phyloP scores from a whole-genome alignment of 2,113 vertebrate genomes.

The Melanerpes formicivorus region DNA sequence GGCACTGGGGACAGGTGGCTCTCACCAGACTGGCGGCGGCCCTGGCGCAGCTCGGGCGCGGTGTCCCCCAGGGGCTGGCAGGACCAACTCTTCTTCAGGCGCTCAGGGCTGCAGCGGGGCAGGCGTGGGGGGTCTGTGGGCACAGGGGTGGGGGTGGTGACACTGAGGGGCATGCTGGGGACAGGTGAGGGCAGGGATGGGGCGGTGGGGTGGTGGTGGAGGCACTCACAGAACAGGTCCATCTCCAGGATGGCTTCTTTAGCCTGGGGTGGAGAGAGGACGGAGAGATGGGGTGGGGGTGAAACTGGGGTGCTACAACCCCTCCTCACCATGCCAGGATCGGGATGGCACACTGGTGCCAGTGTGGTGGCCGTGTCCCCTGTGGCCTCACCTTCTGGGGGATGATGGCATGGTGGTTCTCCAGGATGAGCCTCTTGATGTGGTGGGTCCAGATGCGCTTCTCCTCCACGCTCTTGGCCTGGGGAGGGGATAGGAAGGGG shows the following conservation, averaged over 20 bases:
- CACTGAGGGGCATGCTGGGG: fast-evolving
- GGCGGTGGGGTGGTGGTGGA: fast-evolving
- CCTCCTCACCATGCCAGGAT: fast-evolving
- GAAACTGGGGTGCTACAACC: neutral
- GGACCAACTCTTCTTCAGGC: slow-evolving; percentile 84
- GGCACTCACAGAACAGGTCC: slow-evolving; percentile 89
- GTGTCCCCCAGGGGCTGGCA: slow-evolving; percentile 63
- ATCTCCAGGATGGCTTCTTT: slow-evolving; percentile 93
- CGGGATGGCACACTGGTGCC: fast-evolving
- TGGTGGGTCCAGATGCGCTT: slow-evolving; percentile 93
- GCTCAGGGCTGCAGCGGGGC: slow-evolving; percentile 87
- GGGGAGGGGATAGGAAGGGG: neutral
- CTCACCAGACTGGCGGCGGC: slow-evolving; percentile 90
- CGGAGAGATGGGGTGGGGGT: neutral
- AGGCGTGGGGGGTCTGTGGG: slow-evolving; percentile 70
- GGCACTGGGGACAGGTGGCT: fast-evolving
- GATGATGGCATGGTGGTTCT: slow-evolving; percentile 92
- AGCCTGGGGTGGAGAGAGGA: slow-evolving; percentile 75
- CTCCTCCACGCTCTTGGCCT: slow-evolving; percentile 92
- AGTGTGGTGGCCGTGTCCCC: fast-evolving
- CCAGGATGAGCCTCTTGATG: slow-evolving; percentile 94
- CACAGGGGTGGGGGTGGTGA: neutral
- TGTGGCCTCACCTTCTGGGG: slow-evolving; percentile 85
- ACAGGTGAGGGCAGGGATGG: neutral
- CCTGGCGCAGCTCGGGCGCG: slow-evolving; percentile 36